Evolutionary conservation across 2,113 vertebrate genomes (phyloP).

Genomic region (Gambusia affinis): DNA sequence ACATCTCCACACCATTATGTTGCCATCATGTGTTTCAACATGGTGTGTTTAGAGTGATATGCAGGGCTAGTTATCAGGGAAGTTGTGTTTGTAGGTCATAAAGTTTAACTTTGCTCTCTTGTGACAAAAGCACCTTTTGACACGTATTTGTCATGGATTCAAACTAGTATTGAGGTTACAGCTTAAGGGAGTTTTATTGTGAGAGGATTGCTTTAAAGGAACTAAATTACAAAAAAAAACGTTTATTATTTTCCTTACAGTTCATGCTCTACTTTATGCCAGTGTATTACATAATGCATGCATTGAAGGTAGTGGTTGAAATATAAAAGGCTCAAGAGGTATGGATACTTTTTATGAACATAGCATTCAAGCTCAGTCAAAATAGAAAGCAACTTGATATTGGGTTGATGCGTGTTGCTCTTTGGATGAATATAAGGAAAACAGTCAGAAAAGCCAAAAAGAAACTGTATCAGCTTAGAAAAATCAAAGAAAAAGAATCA

Average conservation of each 20-base stretch:
- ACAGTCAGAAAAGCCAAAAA: background rate
- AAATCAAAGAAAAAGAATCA: background rate
- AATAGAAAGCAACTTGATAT: no score
- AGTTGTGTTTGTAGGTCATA: background rate
- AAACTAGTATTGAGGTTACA: background rate
- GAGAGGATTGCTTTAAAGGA: background rate
- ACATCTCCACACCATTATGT: no score
- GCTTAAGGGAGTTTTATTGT: background rate
- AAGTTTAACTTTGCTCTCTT: background rate
- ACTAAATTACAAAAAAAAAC: background rate
- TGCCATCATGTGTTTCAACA: no score
- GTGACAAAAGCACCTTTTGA: background rate
- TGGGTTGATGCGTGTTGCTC: no score
- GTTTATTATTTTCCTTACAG: background rate
- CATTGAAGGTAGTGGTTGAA: no score
- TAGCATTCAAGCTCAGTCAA: no score
- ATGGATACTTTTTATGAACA: no score
- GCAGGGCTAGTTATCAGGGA: no score
- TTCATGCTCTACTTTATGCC: background rate
- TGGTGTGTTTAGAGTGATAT: no score
- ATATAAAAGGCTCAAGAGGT: no score
- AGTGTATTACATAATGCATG: no score
- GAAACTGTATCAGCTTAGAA: background rate
- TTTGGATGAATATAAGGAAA: background rate
- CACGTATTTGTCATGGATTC: background rate